Percentiles rank a stretch among this genome's conserved stretches.
Evolutionary conservation across 2,113 vertebrate genomes (phyloP).

Genomic region (Tachycineta bicolor): DNA sequence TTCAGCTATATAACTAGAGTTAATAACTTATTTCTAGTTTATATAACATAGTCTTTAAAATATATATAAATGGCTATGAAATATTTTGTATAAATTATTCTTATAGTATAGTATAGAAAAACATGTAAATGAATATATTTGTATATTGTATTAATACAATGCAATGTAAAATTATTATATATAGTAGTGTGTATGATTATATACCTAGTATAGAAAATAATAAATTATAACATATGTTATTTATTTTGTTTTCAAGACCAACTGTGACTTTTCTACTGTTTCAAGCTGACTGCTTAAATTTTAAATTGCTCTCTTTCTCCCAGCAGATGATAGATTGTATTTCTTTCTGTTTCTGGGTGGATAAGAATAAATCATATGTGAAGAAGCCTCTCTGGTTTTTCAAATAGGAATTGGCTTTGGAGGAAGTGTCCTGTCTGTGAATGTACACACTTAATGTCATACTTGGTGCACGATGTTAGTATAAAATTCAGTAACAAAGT

Average conservation of each 20-base stretch:
- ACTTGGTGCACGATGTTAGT: background rate
- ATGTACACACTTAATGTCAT: background rate
- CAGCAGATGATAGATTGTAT: background rate
- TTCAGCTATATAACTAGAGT: background rate
- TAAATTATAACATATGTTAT: background rate
- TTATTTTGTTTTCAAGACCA: background rate
- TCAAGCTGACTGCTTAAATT: background rate
- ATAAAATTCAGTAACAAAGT: background rate
- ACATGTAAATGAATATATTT: background rate
- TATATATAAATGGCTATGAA: background rate
- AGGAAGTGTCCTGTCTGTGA: background rate
- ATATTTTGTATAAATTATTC: background rate
- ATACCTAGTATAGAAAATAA: background rate
- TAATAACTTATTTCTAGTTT: background rate
- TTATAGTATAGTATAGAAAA: background rate
- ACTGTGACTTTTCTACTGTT: background rate
- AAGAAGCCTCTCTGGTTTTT: background rate
- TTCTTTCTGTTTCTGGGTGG: background rate
- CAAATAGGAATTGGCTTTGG: background rate
- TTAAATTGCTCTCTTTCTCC: background rate
- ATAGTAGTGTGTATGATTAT: background rate
- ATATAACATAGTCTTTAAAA: background rate
- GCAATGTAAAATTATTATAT: background rate
- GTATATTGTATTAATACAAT: background rate
- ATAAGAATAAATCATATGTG: background rate